A percentile compares a stretch with the other conserved stretches of the same genome.
These are phyloP conservation scores for Minunthozetes semirufus DNA, from an alignment of 2,888 invertebrate species.

Conservation along the genomic window DNA sequence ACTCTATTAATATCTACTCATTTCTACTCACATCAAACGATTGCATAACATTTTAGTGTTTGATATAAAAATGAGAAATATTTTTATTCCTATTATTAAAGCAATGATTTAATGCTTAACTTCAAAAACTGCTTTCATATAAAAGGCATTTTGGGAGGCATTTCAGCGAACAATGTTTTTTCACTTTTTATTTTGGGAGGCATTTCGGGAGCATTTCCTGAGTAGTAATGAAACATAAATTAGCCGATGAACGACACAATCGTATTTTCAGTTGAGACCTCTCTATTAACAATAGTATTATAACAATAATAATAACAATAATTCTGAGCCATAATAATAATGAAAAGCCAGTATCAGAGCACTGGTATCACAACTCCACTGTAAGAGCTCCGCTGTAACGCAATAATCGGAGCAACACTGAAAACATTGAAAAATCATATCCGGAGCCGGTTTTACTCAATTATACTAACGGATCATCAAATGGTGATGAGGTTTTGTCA, in stretches of 20 bases:
- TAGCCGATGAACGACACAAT: slow-evolving; percentile 28
- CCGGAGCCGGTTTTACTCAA: slow-evolving; percentile 26
- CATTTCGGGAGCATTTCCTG: slow-evolving; percentile 31
- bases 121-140: slow-evolving; percentile 22
- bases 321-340: slow-evolving; percentile 26
- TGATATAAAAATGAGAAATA: not conserved
- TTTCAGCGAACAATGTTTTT: slow-evolving; percentile 25
- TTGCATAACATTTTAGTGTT: not conserved
- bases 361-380: not conserved
- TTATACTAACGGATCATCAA: slow-evolving; percentile 31
- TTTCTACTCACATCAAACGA: not conserved
- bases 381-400: not conserved
- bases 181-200: slow-evolving; percentile 28
- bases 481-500: slow-evolving; percentile 32
- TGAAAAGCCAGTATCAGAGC: not conserved
- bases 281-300: slow-evolving; percentile 8
- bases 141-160: slow-evolving; percentile 19
- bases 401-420: slow-evolving; percentile 16
- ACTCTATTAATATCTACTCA: not conserved
- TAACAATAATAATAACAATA: slow-evolving; percentile 24
- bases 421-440: slow-evolving; percentile 28
- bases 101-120: slow-evolving; percentile 28
- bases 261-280: slow-evolving; percentile 24
- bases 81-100: slow-evolving; percentile 26
- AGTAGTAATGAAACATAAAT: slow-evolving; percentile 32